A percentile compares a stretch with the other conserved stretches of the same genome.
Evolutionary conservation across 2,797 vertebrate genomes (phyloP).

Genomic region (Acipenser oxyrinchus): DNA sequence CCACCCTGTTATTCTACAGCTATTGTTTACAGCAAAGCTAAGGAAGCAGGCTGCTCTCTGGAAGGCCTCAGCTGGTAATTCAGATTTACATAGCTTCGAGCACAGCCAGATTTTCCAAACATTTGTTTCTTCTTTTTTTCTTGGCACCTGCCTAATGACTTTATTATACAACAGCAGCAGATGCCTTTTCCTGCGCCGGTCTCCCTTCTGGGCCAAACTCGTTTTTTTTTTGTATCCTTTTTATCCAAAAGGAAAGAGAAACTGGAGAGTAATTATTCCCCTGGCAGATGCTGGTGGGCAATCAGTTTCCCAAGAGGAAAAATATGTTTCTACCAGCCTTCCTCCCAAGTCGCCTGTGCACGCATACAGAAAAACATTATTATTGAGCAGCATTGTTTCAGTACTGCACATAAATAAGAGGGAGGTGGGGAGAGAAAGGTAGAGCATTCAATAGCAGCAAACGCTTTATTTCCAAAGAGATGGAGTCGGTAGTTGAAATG

Average conservation of each 20-base stretch:
- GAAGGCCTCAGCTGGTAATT: background rate
- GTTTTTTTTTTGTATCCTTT: background rate
- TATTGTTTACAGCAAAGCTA: background rate
- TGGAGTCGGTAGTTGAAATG: no score
- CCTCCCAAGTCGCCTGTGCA: background rate
- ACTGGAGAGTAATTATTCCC: constrained; percentile 18
- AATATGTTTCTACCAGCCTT: constrained; percentile 2
- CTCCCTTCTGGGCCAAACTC: background rate
- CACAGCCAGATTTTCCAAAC: constrained; percentile 2
- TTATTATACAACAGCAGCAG: background rate
- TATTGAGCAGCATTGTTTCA: background rate
- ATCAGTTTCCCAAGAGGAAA: constrained; percentile 15
- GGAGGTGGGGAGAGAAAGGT: no score
- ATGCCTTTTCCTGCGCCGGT: constrained; percentile 13
- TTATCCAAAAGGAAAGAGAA: constrained; percentile 4
- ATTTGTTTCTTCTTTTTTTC: background rate
- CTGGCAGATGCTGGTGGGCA: constrained; percentile 5
- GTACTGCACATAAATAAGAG: background rate
- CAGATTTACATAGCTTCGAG: constrained; percentile 8
- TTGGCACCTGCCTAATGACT: constrained; percentile 1
- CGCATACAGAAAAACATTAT: constrained; percentile 5
- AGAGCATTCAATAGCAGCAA: no score
- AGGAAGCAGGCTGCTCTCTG: background rate
- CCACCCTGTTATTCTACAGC: background rate
- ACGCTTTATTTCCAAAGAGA: no score